Percentiles rank a stretch among this genome's conserved stretches.
phyloP scores from a whole-genome alignment of 2,797 vertebrate genomes.

The Poeciliopsis infans region DNA sequence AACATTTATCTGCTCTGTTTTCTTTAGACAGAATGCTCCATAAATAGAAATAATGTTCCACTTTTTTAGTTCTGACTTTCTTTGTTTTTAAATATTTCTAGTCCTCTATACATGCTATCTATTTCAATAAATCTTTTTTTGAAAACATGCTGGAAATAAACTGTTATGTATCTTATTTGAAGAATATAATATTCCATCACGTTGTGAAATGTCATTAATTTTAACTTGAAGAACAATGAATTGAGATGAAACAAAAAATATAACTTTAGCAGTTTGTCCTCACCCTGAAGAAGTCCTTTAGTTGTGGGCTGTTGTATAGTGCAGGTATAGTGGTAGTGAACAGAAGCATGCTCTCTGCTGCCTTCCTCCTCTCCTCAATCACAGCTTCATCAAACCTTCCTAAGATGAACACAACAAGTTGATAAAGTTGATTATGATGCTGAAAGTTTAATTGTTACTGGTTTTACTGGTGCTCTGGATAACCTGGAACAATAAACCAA shows the following conservation, averaged over 20 bases:
- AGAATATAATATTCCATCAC: too few species aligned
- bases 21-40: too few species aligned
- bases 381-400: slow-evolving; percentile 91
- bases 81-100: too few species aligned
- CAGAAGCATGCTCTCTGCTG: slow-evolving; percentile 84
- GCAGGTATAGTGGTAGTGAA: slow-evolving; percentile 88
- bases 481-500: not conserved
- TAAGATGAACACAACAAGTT: slow-evolving; percentile 48
- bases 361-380: slow-evolving; percentile 88
- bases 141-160: too few species aligned
- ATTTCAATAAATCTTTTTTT: too few species aligned
- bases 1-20: too few species aligned
- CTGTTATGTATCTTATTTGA: too few species aligned
- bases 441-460: not conserved
- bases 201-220: too few species aligned
- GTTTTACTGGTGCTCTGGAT: not conserved
- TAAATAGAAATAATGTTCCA: too few species aligned
- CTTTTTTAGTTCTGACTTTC: too few species aligned
- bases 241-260: not conserved
- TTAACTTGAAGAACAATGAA: too few species aligned
- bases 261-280: slow-evolving; percentile 4
- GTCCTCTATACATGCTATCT: too few species aligned
- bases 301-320: slow-evolving; percentile 91
- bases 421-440: not conserved
- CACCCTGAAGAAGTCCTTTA: slow-evolving; percentile 93